Conservation (phyloP, 2,113 vertebrate genomes). For the Myxocyprinus asiaticus region DNA sequence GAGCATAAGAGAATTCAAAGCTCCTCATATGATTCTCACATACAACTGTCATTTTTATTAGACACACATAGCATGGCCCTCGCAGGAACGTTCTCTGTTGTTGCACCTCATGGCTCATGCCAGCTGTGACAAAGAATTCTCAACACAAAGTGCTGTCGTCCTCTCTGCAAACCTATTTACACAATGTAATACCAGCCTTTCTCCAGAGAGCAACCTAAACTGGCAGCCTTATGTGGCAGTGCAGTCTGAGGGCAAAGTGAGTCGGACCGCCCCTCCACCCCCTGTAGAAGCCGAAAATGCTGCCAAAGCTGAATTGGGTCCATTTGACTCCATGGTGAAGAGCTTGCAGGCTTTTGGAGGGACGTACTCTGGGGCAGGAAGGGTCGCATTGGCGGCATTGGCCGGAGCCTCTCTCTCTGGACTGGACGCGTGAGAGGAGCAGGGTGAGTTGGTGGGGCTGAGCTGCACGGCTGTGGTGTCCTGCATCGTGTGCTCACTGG, state of each 20-base stretch:
- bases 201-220: conserved; percentile 7
- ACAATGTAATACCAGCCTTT: conserved; percentile 17
- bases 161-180: conserved; percentile 14
- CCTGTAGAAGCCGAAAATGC: conserved; percentile 65
- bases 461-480: conserved; percentile 93
- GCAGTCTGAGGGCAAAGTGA: conserved; percentile 71
- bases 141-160: not conserved
- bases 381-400: not conserved
- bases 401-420: conserved; percentile 62
- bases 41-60: not conserved
- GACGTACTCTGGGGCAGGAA: conserved; percentile 41
- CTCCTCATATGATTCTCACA: conserved; percentile 7
- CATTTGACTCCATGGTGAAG: conserved; percentile 72
- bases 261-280: conserved; percentile 68
- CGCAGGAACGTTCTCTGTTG: not conserved
- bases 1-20: not conserved
- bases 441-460: conserved; percentile 87
- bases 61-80: not conserved
- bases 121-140: not conserved
- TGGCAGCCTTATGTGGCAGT: conserved; percentile 56
- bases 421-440: conserved; percentile 83
- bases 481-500: conserved; percentile 92
- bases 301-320: conserved; percentile 55
- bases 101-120: not conserved
- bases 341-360: conserved; percentile 62